Evolutionary conservation across 2,888 invertebrate genomes (phyloP), one percentile per base, ranked within the genome.

Genomic region (Drosophila siamana): DNA sequence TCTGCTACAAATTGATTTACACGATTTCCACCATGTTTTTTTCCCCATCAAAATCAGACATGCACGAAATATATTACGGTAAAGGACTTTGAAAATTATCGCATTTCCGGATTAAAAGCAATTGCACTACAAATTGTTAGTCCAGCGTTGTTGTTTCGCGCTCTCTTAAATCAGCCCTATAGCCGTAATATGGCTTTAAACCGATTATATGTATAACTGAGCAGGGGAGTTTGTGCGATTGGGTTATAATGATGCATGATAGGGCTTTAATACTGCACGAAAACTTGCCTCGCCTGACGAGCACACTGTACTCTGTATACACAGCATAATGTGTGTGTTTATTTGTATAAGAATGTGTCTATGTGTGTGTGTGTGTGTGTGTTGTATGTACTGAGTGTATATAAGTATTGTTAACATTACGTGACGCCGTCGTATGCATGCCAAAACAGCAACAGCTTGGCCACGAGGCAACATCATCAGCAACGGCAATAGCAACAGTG

Each of bases 391-490:
- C 30, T 16, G 63, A 26, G 41, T 46, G 56, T 66, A 60, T 44
- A 46, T 48, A 44, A 47, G 22, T 36, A 63, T 51, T 59, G 70
- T 69, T 59, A 16, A 36, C 56, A 71, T 64, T 81, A 78, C 83
- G 86, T 83, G 86, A 73, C 69, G 72, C 54, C 54, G 67, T 74
- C 76, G 28, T 9, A 28, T 72, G 74, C 73, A 78, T 78, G 73
- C 61, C 70, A 50, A 70, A 64, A 41, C 60, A 69, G 70, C 62
- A 80, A 60, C 74, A 77, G 60, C 74, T 70, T 51, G 66, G 51
- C 59, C 60, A 64, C 65, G 67, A 72, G 59, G 54, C 61, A 50
- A 19, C 19, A 19, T 19, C 19, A 19, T 19, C 19, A 19, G 19
- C 19, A 19, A 19, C 19, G 19, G 3, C 19, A 19, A 19, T 19